Evolutionary conservation across 2,113 vertebrate genomes (phyloP).

Genomic region (Pygoscelis antarcticus): DNA sequence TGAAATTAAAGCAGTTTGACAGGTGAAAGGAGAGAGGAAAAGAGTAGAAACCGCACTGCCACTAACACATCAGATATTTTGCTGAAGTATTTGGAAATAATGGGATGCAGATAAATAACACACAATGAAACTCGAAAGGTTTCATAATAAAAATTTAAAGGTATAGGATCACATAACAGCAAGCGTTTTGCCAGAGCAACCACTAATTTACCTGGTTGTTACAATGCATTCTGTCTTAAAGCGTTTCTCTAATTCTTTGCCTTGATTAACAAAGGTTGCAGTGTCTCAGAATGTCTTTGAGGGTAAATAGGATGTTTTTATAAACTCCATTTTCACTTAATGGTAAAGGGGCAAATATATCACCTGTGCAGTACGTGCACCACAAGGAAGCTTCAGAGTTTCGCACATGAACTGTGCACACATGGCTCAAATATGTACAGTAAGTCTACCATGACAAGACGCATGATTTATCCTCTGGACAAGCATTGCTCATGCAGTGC

Average conservation of each 20-base stretch:
- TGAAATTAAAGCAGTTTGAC: not conserved
- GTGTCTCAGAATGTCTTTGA: not conserved
- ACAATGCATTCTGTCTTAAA: not conserved
- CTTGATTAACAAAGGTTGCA: not conserved
- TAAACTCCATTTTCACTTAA: not conserved
- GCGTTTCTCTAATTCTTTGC: not conserved
- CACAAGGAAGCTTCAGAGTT: not conserved
- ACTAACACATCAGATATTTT: not conserved
- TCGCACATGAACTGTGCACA: not conserved
- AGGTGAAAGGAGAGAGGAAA: not conserved
- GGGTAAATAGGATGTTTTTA: not conserved
- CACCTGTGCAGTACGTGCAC: not conserved
- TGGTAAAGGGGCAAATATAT: not conserved
- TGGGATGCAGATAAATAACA: not conserved
- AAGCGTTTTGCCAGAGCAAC: not conserved
- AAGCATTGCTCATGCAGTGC: not conserved
- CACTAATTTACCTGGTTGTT: not conserved
- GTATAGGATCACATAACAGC: not conserved
- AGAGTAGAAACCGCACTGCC: not conserved
- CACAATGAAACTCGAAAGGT: not conserved
- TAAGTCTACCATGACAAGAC: not conserved
- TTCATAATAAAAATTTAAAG: not conserved
- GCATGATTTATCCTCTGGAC: not conserved
- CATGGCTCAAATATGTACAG: not conserved
- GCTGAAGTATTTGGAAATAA: not conserved